phyloP scores from a whole-genome alignment of 2,113 vertebrate genomes.

The Xiphorhynchus elegans region DNA sequence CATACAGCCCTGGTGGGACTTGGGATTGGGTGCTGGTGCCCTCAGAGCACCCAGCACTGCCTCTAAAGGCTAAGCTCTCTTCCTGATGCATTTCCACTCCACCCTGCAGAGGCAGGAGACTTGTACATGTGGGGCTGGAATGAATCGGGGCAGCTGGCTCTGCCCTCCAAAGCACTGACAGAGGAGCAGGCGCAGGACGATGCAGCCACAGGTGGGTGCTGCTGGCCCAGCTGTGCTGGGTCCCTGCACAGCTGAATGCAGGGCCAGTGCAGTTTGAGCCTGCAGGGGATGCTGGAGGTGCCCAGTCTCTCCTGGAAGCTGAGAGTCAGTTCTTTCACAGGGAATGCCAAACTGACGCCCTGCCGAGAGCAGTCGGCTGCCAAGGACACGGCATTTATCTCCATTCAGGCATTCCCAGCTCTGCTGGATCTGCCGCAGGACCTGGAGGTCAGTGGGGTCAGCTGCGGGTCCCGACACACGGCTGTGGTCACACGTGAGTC shows the following conservation, averaged over 20 bases:
- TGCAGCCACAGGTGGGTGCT: background rate
- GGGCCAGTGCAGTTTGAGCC: rapidly evolving
- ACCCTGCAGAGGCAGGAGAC: conserved; percentile 82
- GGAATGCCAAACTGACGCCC: rapidly evolving
- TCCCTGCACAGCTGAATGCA: background rate
- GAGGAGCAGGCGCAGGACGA: background rate
- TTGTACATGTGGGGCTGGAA: conserved; percentile 98
- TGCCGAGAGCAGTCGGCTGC: rapidly evolving
- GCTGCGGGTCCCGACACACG: conserved; percentile 93
- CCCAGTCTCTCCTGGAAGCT: rapidly evolving
- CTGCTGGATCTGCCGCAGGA: conserved; percentile 84
- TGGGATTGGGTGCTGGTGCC: rapidly evolving
- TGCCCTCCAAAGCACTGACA: conserved; percentile 78
- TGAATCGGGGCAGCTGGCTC: conserved; percentile 89
- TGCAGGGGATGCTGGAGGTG: rapidly evolving
- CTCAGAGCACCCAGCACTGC: rapidly evolving
- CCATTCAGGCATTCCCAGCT: conserved; percentile 91
- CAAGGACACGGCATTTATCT: conserved; percentile 72
- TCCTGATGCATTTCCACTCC: rapidly evolving
- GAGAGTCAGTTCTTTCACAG: background rate
- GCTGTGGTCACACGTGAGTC: conserved; percentile 86
- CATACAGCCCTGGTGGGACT: rapidly evolving
- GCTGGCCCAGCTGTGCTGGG: background rate
- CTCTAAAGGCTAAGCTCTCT: background rate
- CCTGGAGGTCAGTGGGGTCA: conserved; percentile 75